Conservation (phyloP, 2,888 invertebrate genomes). For the Drosophila helvetica region DNA sequence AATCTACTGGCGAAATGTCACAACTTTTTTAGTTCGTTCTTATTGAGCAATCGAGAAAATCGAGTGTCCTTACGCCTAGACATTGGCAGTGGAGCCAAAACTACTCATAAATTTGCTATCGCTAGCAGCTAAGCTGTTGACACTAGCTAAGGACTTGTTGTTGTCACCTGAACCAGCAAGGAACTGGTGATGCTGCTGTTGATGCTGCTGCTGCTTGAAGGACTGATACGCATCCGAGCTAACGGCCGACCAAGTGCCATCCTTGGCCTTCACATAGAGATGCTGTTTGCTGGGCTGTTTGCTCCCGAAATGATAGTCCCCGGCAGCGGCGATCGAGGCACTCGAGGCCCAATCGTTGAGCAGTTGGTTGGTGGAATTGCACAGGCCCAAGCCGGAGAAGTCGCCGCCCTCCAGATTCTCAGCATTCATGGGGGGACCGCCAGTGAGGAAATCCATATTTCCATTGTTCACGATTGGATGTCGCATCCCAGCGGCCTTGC, state of each 20-base stretch:
- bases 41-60: slow-evolving; percentile 64
- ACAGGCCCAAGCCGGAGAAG: slow-evolving; percentile 69
- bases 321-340: slow-evolving; percentile 73
- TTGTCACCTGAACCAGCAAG: slow-evolving; percentile 74
- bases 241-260: slow-evolving; percentile 83
- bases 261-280: slow-evolving; percentile 83
- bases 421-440: slow-evolving; percentile 43
- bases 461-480: slow-evolving; percentile 31
- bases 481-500: slow-evolving; percentile 52
- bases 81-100: slow-evolving; percentile 83
- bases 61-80: slow-evolving; percentile 62
- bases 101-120: slow-evolving; percentile 84
- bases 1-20: background rate
- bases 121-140: slow-evolving; percentile 65
- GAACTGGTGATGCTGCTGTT: slow-evolving; percentile 67
- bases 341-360: slow-evolving; percentile 81
- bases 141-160: slow-evolving; percentile 63
- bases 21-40: slow-evolving; percentile 20
- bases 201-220: slow-evolving; percentile 78
- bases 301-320: slow-evolving; percentile 81
- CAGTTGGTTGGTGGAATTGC: slow-evolving; percentile 81
- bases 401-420: slow-evolving; percentile 66
- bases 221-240: slow-evolving; percentile 83
- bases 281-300: slow-evolving; percentile 83
- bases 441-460: slow-evolving; percentile 77